Percentiles rank a stretch among this genome's conserved stretches.
Evolutionary conservation across 2,113 vertebrate genomes (phyloP).

Genomic region (Sus scrofa): T2T-Sscrofa CM000824.6:47447001-47447500

Average conservation of each 20-base stretch:
- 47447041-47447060: no score
- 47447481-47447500: neutral
- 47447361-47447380: neutral
- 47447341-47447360: neutral
- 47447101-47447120: no score
- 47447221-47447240: neutral
- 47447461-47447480: neutral
- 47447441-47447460: neutral
- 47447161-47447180: no score
- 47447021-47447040: no score
- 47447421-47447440: neutral
- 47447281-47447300: neutral
- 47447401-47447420: neutral
- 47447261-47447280: neutral
- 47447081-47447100: no score
- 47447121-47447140: neutral
- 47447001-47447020: no score
- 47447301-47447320: neutral
- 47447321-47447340: neutral
- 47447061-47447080: no score
- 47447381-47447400: neutral
- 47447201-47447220: neutral
- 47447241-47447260: neutral
- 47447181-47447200: neutral
- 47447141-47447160: neutral